phyloP scores from a whole-genome alignment of 2,888 invertebrate genomes.

The Habroteleia sp. region DNA sequence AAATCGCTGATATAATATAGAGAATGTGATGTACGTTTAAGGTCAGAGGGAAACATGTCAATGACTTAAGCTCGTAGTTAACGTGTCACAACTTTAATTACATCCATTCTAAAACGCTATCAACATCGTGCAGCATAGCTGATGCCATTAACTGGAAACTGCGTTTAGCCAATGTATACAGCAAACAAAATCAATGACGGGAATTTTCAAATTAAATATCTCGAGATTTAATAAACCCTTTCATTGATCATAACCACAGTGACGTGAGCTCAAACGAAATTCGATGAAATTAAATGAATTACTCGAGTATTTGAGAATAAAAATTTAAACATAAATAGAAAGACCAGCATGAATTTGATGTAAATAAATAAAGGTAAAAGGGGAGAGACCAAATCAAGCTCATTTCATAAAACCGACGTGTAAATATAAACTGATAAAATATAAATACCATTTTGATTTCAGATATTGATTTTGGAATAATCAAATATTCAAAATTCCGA shows the following conservation, averaged over 20 bases:
- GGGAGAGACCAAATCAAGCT: not conserved
- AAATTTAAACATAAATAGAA: too few relatives aligned
- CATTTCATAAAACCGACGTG: too few relatives aligned
- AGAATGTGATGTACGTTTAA: constrained; percentile 74
- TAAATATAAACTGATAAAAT: too few relatives aligned
- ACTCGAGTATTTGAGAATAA: too few relatives aligned
- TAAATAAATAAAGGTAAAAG: not conserved
- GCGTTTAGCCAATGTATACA: constrained; percentile 29
- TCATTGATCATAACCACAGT: constrained; percentile 12
- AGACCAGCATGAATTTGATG: not conserved
- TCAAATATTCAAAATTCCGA: too few relatives aligned
- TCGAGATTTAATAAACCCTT: constrained; percentile 19
- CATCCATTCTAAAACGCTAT: constrained; percentile 74
- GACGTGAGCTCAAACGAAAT: too few relatives aligned
- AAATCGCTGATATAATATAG: constrained; percentile 1
- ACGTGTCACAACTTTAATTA: constrained; percentile 80
- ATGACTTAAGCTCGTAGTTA: constrained; percentile 74
- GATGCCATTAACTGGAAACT: constrained; percentile 46
- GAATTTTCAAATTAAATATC: constrained; percentile 40
- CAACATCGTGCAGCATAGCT: constrained; percentile 60
- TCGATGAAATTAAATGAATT: constrained; percentile 2
- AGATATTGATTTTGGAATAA: too few relatives aligned
- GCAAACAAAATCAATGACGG: constrained; percentile 30
- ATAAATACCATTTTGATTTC: too few relatives aligned
- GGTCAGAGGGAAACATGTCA: constrained; percentile 58